phyloP scores from a whole-genome alignment of 2,888 invertebrate species.

The Drosophila differens region DNA sequence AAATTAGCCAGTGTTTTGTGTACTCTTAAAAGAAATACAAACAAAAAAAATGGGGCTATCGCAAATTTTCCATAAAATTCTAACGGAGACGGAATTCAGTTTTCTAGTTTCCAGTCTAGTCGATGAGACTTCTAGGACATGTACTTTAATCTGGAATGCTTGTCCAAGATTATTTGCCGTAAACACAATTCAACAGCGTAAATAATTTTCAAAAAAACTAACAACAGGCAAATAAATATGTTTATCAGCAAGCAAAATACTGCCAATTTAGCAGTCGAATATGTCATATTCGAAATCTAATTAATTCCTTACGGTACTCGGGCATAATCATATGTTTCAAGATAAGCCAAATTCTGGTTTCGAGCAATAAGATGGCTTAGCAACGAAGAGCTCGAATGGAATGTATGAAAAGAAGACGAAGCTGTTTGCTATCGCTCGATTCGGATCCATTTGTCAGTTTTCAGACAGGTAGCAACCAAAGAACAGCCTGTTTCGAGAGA shows the following conservation, averaged over 20 bases:
- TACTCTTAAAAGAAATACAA: background rate
- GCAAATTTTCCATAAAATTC: conserved; percentile 2
- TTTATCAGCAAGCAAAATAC: conserved; percentile 28
- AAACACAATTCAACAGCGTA: conserved; percentile 23
- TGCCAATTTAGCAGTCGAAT: conserved; percentile 3
- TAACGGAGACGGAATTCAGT: background rate
- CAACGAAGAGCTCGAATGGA: conserved; percentile 32
- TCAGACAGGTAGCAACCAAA: conserved; percentile 20
- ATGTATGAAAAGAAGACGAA: background rate
- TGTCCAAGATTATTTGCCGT: conserved; percentile 16
- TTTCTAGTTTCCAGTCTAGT: conserved; percentile 7
- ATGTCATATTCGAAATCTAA: conserved; percentile 1
- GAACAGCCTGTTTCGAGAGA: conserved; percentile 25
- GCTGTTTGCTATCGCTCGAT: conserved; percentile 7
- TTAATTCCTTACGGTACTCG: conserved; percentile 4
- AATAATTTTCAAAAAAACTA: conserved; percentile 16
- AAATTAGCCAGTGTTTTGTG: background rate
- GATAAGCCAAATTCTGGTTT: conserved; percentile 30
- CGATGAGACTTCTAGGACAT: conserved; percentile 22
- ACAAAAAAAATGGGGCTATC: conserved; percentile 1
- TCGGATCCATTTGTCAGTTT: conserved; percentile 3
- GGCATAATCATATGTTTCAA: conserved; percentile 9
- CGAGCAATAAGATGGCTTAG: conserved; percentile 24
- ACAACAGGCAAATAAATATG: conserved; percentile 13
- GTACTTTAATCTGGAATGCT: conserved; percentile 55